phyloP scores from a whole-genome alignment of 1,140 invertebrate genomes.

The Halictus rubicundus region DNA sequence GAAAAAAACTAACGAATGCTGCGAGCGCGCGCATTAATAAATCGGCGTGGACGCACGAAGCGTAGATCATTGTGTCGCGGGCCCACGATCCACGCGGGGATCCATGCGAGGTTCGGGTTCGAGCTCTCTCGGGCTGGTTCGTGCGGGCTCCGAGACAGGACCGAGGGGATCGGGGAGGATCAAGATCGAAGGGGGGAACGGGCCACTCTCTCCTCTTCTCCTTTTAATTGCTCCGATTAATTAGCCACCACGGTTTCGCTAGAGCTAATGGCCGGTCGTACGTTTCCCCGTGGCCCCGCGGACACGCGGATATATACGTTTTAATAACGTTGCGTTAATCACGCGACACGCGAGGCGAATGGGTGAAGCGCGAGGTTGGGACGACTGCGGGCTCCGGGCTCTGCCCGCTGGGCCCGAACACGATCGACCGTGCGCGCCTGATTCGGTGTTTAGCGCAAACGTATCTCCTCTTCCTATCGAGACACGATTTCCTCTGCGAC shows the following conservation, averaged over 20 bases:
- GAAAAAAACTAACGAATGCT: conserved; percentile 62
- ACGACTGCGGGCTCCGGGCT: too few species aligned
- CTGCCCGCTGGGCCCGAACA: too few species aligned
- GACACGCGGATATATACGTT: conserved; percentile 66
- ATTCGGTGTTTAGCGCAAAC: too few species aligned
- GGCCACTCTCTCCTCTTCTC: conserved; percentile 32
- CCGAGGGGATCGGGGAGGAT: not conserved
- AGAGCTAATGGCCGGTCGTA: conserved; percentile 70
- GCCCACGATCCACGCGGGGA: conserved; percentile 54
- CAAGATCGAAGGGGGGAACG: conserved; percentile 29
- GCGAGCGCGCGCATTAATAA: conserved; percentile 69
- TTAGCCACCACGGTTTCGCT: conserved; percentile 72
- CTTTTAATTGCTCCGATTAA: conserved; percentile 75
- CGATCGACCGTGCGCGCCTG: too few species aligned
- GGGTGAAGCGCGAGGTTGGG: conserved; percentile 26
- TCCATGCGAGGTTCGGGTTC: conserved; percentile 44
- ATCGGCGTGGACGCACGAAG: conserved; percentile 62
- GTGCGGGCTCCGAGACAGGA: not conserved
- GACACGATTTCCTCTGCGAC: too few species aligned
- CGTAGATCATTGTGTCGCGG: conserved; percentile 74
- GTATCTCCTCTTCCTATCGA: too few species aligned
- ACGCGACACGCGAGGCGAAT: conserved; percentile 67
- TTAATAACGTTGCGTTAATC: conserved; percentile 69
- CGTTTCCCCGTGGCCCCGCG: conserved; percentile 65
- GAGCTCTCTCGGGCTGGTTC: not conserved